phyloP scores from a whole-genome alignment of 2,797 vertebrate species.

The Graptemys geographica region DNA sequence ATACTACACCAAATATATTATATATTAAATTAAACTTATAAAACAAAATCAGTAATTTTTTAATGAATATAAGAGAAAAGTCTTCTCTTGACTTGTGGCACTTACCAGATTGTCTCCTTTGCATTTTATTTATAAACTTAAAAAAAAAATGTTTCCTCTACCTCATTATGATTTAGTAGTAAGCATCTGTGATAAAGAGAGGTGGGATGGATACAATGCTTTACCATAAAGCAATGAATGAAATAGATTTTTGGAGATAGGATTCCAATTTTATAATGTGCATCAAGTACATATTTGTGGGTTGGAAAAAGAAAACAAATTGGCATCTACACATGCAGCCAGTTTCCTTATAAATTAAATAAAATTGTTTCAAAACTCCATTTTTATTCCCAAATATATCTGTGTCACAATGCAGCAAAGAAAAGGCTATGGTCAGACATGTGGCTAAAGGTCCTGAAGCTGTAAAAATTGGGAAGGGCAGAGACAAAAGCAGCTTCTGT shows the following conservation, averaged over 20 bases:
- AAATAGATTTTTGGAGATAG: constrained; percentile 60
- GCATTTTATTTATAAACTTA: constrained; percentile 1
- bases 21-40: background rate
- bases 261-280: background rate
- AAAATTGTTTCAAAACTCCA: background rate
- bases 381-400: constrained; percentile 3
- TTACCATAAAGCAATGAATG: constrained; percentile 33
- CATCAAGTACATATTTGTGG: constrained; percentile 7
- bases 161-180: constrained; percentile 40
- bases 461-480: background rate
- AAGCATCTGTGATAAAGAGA: constrained; percentile 36
- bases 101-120: constrained; percentile 4
- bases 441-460: background rate
- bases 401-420: background rate
- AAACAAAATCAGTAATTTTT: constrained; percentile 20
- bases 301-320: constrained; percentile 37
- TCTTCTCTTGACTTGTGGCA: constrained; percentile 36
- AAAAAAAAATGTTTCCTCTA: background rate
- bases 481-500: background rate
- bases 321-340: background rate
- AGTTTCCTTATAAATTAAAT: constrained; percentile 34
- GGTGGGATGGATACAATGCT: constrained; percentile 27
- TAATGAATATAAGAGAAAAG: constrained; percentile 42
- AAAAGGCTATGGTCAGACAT: background rate
- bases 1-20: background rate